Percentiles rank a stretch among this genome's conserved stretches.
Evolutionary conservation across 2,113 vertebrate species (phyloP).

Genomic region (Illadopsis cleaveri): DNA sequence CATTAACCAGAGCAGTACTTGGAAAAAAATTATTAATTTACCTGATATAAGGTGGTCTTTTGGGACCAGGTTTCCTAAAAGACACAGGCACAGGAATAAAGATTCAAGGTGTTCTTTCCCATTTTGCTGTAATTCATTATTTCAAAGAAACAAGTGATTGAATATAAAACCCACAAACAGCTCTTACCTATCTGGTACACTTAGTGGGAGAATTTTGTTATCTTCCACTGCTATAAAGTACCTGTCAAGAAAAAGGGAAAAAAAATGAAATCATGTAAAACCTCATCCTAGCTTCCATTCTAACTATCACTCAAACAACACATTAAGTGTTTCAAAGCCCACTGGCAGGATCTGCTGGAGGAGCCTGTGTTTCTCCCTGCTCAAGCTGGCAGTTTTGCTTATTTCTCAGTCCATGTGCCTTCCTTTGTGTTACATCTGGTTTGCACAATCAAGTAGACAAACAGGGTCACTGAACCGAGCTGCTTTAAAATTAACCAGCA

Average conservation of each 20-base stretch:
- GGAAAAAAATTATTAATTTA: conserved; percentile 40
- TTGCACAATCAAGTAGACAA: neutral
- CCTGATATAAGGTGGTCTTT: conserved; percentile 88
- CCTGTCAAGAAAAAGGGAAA: conserved; percentile 63
- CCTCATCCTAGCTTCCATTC: neutral
- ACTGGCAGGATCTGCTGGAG: neutral
- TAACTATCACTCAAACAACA: neutral
- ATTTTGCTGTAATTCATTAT: neutral
- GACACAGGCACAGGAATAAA: conserved; percentile 16
- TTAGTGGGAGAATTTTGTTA: conserved; percentile 80
- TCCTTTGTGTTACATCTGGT: neutral
- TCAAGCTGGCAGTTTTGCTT: neutral
- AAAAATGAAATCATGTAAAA: neutral
- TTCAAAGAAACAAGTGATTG: neutral
- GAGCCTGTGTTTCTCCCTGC: neutral
- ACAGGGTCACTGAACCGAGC: neutral
- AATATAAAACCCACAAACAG: neutral
- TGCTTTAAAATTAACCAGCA: neutral
- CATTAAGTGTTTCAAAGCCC: neutral
- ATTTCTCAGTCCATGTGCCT: neutral
- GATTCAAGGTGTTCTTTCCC: neutral
- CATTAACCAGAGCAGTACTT: neutral
- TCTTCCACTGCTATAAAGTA: conserved; percentile 87
- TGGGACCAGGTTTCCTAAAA: conserved; percentile 69
- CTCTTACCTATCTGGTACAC: conserved; percentile 79